Base-by-base conservation (phyloP, 2,113 vertebrate species). In the Odocoileus hemionus region DNA sequence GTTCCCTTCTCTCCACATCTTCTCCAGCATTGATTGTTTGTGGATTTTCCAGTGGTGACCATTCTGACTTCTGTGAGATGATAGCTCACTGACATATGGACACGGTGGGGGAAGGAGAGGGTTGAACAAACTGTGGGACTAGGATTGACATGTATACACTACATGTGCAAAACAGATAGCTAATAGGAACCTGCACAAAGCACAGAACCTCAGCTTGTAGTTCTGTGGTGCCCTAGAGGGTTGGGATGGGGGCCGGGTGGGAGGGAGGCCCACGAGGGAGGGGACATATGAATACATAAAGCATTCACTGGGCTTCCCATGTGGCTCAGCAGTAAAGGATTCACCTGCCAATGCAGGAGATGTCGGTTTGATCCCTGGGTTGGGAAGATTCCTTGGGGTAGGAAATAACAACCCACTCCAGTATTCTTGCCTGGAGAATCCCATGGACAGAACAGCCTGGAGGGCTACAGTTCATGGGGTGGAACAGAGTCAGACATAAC, bases 331-430 rank as follows among this genome's bases (percentile, higher is more conserved):
- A 26, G 7, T 78, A 28, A 10, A 78, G 43, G 7, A 17, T 78
- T 14, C 7, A 28, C 76, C 43, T 47, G 43, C 43, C 25, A 4
- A 30, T 10, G 74, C 74, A 47, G 13, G 74, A 45, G 43, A 47
- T 4, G 25, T 2, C 0, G 0, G 25, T 78, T 45, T 12, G 12
- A 26, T 36, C 67, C 36, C 36, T 39, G 36, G 67, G 21, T 23
- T 12, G 36, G 67, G 36, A 74, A 43, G 67, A 39, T 25, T 23
- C 5, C 30, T 7, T 61, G 60, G 28, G 7, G 6, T 33, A 61
- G 30, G 28, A 61, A 61, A 61, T 61, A 61, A 61, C 26, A 30
- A 61, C 28, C 28, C 14, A 16, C 7, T n/a, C 16, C 30, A 61
- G 60, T 33, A 33, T 61, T 61, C 14, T 61, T 33, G 1, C 28